Conservation (phyloP, 2,888 invertebrate genomes). For the Suillia variegata region DNA sequence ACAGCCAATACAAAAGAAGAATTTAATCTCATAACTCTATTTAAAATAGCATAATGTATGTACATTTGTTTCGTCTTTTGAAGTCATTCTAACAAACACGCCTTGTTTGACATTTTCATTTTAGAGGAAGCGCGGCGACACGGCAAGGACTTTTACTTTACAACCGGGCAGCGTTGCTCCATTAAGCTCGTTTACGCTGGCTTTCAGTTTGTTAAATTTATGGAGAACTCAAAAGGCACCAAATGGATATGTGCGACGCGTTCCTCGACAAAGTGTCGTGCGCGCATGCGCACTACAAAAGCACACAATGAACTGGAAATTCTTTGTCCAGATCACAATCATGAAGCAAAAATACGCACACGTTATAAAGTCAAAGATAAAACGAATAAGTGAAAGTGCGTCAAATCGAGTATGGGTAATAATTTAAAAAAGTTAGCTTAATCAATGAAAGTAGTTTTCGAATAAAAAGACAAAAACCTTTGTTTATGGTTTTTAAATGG, state of each 20-base stretch:
- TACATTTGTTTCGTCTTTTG: too few species aligned
- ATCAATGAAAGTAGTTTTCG: too few species aligned
- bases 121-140: too few species aligned
- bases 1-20: too few species aligned
- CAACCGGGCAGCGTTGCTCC: conserved; percentile 54
- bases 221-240: conserved; percentile 54
- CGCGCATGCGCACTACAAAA: conserved; percentile 49
- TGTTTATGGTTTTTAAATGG: too few species aligned
- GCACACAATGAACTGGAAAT: conserved; percentile 46
- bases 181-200: conserved; percentile 53
- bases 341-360: conserved; percentile 29
- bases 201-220: conserved; percentile 54
- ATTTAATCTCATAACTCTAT: too few species aligned
- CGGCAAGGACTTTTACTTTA: conserved; percentile 46
- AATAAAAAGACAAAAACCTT: too few species aligned
- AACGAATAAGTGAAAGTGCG: neutral
- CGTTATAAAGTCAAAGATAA: conserved; percentile 10
- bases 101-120: too few species aligned
- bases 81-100: neutral
- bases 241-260: conserved; percentile 60
- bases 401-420: neutral
- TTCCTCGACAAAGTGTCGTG: conserved; percentile 55
- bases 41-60: too few species aligned
- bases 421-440: too few species aligned
- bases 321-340: conserved; percentile 52